Base-by-base conservation (phyloP, 2,797 vertebrate species). In the Emys orbicularis region DNA sequence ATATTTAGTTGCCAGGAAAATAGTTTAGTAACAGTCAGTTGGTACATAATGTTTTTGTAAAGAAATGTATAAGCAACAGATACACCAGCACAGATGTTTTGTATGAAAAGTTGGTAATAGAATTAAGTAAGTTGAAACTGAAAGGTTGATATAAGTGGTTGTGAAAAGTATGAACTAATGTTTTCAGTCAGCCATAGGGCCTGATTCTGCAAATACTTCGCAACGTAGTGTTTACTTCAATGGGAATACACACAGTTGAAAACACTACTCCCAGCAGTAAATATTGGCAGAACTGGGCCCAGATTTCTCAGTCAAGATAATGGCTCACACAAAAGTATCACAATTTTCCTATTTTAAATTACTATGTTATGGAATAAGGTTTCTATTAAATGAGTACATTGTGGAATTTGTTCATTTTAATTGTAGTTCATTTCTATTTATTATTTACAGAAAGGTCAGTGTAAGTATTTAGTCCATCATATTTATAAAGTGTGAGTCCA, bases 271-370 rank as follows among this genome's bases (percentile, higher is more conserved):
- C 23, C 61, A 79, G 54, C 80, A 88, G 41, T 94, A 94, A n/a
- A 9, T 2, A 87, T 94, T 96, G 91, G 50, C 81, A 92, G 47
- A 34, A 92, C 90, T 52, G 82, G 91, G 12, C 27, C 79, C 79
- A 90, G 83, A 76, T 81, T 92, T 94, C 49, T 89, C 65, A 76
- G 90, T 92, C 57, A 92, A 87, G 87, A 88, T 87, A 93, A 86
- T 61, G 90, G 88, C 88, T 96, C 89, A 83, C 90, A 95, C 92
- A 94, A 95, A 93, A 49, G 1, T 44, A 47, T 19, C 13, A 91
- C 41, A 86, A 44, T 90, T 96, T 97, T 93, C 95, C 94, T 93
- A 34, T 91, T 92, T 83, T 84, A 94, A 92, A 57, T 90, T 91
- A 86, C 34, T 87, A 10, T 0, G 0, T 44, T 54, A 49, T 84